Evolutionary conservation across 2,113 vertebrate genomes (phyloP).

Genomic region (Anas platyrhynchos): DNA sequence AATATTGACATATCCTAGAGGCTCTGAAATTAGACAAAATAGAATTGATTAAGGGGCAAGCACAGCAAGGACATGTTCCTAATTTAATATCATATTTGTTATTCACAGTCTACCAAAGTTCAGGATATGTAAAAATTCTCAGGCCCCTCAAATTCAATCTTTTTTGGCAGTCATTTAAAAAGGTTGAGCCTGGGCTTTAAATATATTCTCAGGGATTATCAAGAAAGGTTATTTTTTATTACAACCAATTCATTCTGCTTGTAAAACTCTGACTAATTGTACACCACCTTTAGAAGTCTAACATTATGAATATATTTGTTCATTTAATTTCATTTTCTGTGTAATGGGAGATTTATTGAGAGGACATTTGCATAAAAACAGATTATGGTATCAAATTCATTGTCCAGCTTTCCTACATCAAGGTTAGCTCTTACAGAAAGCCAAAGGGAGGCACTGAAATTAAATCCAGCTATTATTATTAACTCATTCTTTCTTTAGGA

Average conservation of each 20-base stretch:
- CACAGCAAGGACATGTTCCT: rapidly evolving
- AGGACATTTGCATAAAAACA: background rate
- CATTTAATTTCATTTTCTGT: background rate
- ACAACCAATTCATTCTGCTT: background rate
- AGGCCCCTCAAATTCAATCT: background rate
- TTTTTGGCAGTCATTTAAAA: background rate
- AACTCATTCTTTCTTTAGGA: background rate
- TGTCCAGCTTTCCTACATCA: background rate
- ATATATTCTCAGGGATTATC: background rate
- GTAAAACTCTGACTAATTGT: background rate
- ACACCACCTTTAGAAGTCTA: background rate
- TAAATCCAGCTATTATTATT: background rate
- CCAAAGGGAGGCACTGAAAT: background rate
- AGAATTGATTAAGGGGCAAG: background rate
- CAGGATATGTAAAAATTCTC: background rate
- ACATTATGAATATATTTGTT: background rate
- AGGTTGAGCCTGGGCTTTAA: background rate
- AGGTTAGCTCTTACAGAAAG: background rate
- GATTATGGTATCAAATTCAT: background rate
- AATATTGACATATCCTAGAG: background rate
- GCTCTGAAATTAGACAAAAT: background rate
- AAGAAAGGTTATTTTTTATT: constrained; percentile 14
- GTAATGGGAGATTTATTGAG: background rate
- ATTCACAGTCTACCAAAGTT: background rate
- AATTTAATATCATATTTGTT: background rate